Conservation (phyloP, 2,113 vertebrate species). For the Protobothrops flavoviridis region DNA sequence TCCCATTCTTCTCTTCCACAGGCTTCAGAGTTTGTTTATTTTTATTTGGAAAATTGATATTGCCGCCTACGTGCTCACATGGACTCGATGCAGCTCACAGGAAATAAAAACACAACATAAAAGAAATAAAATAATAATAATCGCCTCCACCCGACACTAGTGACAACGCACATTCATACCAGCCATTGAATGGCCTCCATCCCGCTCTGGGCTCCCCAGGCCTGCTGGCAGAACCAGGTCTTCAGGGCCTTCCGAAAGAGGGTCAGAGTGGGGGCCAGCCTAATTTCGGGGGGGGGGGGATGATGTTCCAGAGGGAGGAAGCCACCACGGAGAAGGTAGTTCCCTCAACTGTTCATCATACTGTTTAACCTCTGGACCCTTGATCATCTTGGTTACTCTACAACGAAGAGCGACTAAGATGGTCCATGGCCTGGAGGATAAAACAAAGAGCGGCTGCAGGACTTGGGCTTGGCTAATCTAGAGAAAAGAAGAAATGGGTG, state of each 20-base stretch:
- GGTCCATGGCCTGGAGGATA: too few species aligned
- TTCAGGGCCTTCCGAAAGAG: background rate
- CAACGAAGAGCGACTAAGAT: background rate
- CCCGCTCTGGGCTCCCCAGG: background rate
- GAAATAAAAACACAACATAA: background rate
- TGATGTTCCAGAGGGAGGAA: background rate
- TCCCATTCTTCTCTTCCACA: background rate
- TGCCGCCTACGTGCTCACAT: background rate
- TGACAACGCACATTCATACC: rapidly evolving
- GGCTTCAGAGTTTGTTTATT: background rate
- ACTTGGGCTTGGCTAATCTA: too few species aligned
- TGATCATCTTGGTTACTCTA: background rate
- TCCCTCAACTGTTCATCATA: background rate
- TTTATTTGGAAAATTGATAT: background rate
- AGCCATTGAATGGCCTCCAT: background rate
- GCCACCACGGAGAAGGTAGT: background rate
- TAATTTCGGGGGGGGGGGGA: background rate
- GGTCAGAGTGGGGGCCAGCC: background rate
- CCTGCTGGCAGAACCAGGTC: background rate
- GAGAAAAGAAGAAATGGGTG: too few species aligned
- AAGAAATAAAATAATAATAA: background rate
- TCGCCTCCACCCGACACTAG: too few species aligned
- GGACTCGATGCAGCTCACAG: background rate
- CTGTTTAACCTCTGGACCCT: background rate
- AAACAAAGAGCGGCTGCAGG: too few species aligned